Evolutionary conservation across 1,140 invertebrate genomes (phyloP).

Genomic region (Orchestia grillus): DNA sequence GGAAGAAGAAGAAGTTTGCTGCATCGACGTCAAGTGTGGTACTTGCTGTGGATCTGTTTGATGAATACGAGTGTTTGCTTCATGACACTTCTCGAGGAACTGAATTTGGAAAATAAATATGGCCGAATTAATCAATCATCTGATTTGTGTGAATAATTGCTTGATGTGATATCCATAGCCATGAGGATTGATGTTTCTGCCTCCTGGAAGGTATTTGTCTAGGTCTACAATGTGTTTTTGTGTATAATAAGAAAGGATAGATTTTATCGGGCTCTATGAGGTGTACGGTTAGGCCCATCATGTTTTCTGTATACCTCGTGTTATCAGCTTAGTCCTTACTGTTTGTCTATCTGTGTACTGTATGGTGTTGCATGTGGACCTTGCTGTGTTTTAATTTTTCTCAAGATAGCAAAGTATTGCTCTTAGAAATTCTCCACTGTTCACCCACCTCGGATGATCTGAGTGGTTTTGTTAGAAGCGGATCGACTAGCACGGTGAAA

Average conservation of each 20-base stretch:
- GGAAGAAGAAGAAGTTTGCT: no score
- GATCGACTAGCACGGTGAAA: no score
- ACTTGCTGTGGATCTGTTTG: background rate
- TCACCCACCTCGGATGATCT: background rate
- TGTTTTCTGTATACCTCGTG: background rate
- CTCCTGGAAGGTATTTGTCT: background rate
- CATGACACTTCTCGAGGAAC: background rate
- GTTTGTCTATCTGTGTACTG: background rate
- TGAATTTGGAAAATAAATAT: background rate
- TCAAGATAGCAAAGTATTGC: background rate
- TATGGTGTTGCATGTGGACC: conserved; percentile 39
- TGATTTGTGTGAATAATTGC: background rate
- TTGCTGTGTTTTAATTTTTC: conserved; percentile 27
- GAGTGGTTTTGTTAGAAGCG: background rate
- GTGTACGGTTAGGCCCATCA: background rate
- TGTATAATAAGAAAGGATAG: background rate
- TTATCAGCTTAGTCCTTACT: background rate
- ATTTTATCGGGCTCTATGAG: background rate
- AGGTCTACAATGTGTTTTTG: background rate
- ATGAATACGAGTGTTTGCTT: background rate
- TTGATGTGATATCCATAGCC: background rate
- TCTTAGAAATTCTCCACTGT: background rate
- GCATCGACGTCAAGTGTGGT: background rate
- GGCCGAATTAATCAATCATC: background rate
- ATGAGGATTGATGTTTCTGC: background rate